Base-by-base conservation (phyloP, 2,888 invertebrate species). In the Amphipyra tragopoginis region DNA sequence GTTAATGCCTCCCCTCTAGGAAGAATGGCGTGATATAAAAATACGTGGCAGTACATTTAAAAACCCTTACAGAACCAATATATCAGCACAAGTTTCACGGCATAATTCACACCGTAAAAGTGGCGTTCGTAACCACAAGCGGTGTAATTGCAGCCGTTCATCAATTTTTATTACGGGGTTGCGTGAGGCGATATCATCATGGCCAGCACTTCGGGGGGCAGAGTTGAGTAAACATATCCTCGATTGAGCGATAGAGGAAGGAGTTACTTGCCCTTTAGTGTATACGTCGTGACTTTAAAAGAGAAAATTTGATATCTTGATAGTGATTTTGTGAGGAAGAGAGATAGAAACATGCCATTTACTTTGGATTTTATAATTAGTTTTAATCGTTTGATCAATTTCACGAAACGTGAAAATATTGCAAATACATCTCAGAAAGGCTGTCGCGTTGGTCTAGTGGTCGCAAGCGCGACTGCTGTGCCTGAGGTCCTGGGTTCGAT, bases 141-240 rank as follows among this genome's bases (percentile, higher is more conserved):
- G 72, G 43, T 77, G 79, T 85, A 81, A 82, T 84, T 85, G 85
- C 78, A 66, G 79, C 71, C 80, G 83, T 89, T 77, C 82, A 87
- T 90, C 86, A 89, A 86, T 88, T 89, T 88, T 88, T 89, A 90
- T 90, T 80, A 82, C 86, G 38, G 64, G 65, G 82, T 90, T 79
- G 89, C 91, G 90, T 90, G 89, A 54, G 40, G 63, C 66, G 78
- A 75, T 72, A 66, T 66, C 49, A 62, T 68, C 65, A 51, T 44
- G 60, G 6, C 42, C 33, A 14, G 10, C 34, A 49, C 36, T 53
- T 40, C 26, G 63, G 45, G 54, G 5, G 36, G 57, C 59, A 75
- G 79, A 42, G 47, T 59, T 65, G 39, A 53, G 65, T 59, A 54
- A 60, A 69, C 39, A 36, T 49, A 13, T 44, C 39, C 39, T 2